Evolutionary conservation across 2,113 vertebrate species (phyloP).

Genomic region (Pan paniscus): DNA sequence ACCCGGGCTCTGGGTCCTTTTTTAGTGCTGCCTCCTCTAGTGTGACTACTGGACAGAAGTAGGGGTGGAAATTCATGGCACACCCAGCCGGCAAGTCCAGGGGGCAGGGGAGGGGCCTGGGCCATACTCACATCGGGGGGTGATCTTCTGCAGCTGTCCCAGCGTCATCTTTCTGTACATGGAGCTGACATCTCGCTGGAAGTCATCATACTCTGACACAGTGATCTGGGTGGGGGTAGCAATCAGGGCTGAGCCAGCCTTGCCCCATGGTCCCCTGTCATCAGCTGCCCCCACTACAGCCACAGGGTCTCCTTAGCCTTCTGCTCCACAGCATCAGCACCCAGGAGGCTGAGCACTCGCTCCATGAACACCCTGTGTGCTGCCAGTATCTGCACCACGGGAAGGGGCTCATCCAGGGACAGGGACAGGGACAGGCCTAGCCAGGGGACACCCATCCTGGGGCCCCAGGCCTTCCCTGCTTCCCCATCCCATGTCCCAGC

Average conservation of each 20-base stretch:
- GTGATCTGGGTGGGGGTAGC: constrained; percentile 88
- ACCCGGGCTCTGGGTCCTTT: not conserved
- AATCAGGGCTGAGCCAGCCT: not conserved
- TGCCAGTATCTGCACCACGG: constrained; percentile 88
- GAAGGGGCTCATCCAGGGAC: not conserved
- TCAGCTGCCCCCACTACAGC: constrained; percentile 87
- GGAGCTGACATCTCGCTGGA: constrained; percentile 92
- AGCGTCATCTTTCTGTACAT: constrained; percentile 96
- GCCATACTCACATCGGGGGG: constrained; percentile 89
- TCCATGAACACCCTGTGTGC: constrained; percentile 96
- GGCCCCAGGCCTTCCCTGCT: not conserved
- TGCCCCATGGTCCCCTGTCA: rapidly evolving
- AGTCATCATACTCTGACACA: constrained; percentile 93
- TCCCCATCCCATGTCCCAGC: not conserved
- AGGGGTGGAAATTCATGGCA: not conserved
- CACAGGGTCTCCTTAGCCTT: constrained; percentile 95
- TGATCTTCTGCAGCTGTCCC: constrained; percentile 92
- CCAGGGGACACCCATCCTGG: rapidly evolving
- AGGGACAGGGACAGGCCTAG: not conserved
- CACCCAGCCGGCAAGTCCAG: rapidly evolving
- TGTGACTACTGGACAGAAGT: not conserved
- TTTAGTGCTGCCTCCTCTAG: not conserved
- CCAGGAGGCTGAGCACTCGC: constrained; percentile 92
- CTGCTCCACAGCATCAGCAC: constrained; percentile 92
- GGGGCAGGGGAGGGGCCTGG: not conserved